Base-by-base conservation (phyloP, 2,113 vertebrate genomes). In the Archilochus colubris region DNA sequence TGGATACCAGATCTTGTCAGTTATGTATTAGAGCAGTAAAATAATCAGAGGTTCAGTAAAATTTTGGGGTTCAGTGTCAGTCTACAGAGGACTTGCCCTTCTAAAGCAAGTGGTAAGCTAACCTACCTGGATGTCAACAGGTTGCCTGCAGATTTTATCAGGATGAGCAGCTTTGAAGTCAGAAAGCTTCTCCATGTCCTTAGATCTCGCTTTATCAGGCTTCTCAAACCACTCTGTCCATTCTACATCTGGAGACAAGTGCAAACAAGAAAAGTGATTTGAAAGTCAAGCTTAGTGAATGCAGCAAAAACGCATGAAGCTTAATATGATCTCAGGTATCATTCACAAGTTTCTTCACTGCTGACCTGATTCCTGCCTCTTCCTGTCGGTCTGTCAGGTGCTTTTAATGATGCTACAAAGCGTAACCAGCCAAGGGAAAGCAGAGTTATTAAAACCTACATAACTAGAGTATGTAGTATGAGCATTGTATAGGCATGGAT, bases 211-310 rank as follows among this genome's bases (percentile, higher is more conserved):
- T 89, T 98, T 98, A 91, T 98, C 97, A 70, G 98, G 98, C 30
- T 98, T 98, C 95, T 98, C 92, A 70, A 99, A 99, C 99, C 99
- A 99, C 22, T 99, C 98, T 0, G 99, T 99, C 99, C 99, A 99
- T 93, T 99, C 98, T n/a, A 98, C 98, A 94, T 99, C 99, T 99
- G 97, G 24, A 89, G 27, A 87, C 88, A 93, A 91, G 92, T 54
- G 67, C 70, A 94, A 74, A 74, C 44, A 73, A 63, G 66, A 77
- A 38, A 22, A 83, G 73, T 57, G 8, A 51, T 25, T 95, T 51
- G 40, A 88, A 78, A 86, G 63, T 43, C 79, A 77, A 24, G 16
- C 44, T 74, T 92, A 88, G 90, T 59, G 57, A 48, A 43, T 1
- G 10, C 22, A 51, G 67, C 64, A 88, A 54, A 82, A 72, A 36